phyloP scores from a whole-genome alignment of 1,140 invertebrate genomes.

The Adelges cooleyi region DNA sequence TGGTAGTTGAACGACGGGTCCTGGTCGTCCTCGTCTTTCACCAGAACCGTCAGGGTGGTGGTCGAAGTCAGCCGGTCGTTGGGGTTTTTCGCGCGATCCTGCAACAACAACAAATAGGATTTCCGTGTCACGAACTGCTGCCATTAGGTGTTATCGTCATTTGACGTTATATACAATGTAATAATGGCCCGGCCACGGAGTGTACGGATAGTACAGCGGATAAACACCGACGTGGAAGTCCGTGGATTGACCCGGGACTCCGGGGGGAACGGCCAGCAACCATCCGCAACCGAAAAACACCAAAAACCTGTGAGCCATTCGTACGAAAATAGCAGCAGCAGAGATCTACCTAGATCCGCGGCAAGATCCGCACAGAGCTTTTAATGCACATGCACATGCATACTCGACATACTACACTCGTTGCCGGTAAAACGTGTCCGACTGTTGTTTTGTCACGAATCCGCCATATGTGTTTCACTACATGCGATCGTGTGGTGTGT shows the following conservation, averaged over 20 bases:
- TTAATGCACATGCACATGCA: too few species aligned
- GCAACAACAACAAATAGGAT: too few species aligned
- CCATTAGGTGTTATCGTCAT: too few species aligned
- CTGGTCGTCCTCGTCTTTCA: conserved; percentile 79
- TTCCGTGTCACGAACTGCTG: too few species aligned
- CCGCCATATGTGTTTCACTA: neutral
- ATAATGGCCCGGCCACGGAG: too few species aligned
- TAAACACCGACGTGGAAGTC: too few species aligned
- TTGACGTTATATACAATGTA: too few species aligned
- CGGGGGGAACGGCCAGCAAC: neutral
- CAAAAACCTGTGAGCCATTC: neutral
- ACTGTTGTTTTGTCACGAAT: neutral
- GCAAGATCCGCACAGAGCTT: too few species aligned
- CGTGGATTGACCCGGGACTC: neutral
- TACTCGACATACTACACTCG: too few species aligned
- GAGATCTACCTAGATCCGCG: too few species aligned
- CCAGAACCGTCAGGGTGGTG: conserved; percentile 71
- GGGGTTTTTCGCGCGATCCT: conserved; percentile 70
- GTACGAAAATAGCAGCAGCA: too few species aligned
- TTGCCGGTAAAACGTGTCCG: neutral
- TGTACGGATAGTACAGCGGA: too few species aligned
- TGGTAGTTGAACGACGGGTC: conserved; percentile 77
- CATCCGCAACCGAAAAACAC: neutral
- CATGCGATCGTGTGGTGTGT: neutral
- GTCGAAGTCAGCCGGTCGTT: conserved; percentile 63